Base-by-base conservation (phyloP, 2,113 vertebrate species). In the Puma concolor region DNA sequence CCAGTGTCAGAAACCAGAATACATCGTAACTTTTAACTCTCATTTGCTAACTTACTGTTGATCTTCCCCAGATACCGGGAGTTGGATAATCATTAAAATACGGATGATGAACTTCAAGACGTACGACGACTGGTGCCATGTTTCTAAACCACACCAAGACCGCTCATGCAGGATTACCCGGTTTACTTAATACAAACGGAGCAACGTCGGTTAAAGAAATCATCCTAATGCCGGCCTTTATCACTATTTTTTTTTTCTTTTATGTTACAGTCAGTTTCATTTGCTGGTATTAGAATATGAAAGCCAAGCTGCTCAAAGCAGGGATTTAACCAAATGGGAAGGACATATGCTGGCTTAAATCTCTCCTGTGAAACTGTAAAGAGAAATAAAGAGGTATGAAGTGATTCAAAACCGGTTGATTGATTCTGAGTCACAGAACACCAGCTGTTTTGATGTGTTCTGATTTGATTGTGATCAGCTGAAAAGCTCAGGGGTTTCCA, bases 1-100 rank as follows among this genome's bases (percentile, higher is more conserved):
- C 25, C 41, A 50, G 79, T 95, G 97, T 99, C 99, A 99, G 98
- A 97, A 97, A 83, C 82, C 23, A 67, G 88, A 52, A 96, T 16
- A 2, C 93, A 92, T 67, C n/a, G 23, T 85, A 88, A 3, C 81
- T 84, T 44, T 15, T 16, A 95, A 15, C 12, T 96, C 98, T 86
- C 41, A 93, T 44, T 93, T 93, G 41, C 38, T 27, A 7, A 27
- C 25, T 10, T 60, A 52, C 31, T 48, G 54, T 6, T 69, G n/a
- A 48, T 52, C 54, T 71, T 21, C 71, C 66, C 66, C 33, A 36
- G 48, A 23, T 21, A 84, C 0, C 48, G 60, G 80, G 12, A 64
- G 76, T 84, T 57, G 38, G 13, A 31, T 54, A 64, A 38, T 14
- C 31, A 79, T 69, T n/a, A 67, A 92, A 88, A 63, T 41, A 88